Evolutionary conservation across 2,888 invertebrate species (phyloP).

Genomic region (Metacarcinus magister): DNA sequence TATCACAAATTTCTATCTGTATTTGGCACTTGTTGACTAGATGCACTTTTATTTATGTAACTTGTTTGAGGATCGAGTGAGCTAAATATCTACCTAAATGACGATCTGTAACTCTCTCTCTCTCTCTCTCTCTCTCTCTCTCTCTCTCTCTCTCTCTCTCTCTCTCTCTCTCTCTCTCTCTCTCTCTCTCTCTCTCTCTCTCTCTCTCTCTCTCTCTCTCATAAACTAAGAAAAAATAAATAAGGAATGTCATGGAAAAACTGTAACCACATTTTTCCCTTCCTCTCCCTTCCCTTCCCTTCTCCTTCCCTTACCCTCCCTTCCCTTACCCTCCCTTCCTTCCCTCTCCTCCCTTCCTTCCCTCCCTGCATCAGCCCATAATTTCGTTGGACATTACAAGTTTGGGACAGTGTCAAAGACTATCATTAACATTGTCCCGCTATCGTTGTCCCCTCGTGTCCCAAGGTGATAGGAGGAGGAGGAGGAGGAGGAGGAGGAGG

Average conservation of each 20-base stretch:
- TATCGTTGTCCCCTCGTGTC: conserved; percentile 51
- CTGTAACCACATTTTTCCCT: neutral
- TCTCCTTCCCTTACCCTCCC: neutral
- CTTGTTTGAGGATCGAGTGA: too few species aligned
- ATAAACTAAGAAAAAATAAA: neutral
- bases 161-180: neutral
- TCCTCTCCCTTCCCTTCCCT: neutral
- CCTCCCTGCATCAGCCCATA: conserved; percentile 50
- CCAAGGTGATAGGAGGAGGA: conserved; percentile 11
- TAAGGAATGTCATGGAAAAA: neutral
- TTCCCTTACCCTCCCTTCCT: neutral
- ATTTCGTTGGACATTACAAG: conserved; percentile 70
- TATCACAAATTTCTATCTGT: too few species aligned
- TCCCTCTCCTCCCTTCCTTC: neutral
- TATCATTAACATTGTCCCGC: conserved; percentile 55
- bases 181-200: neutral
- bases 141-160: neutral
- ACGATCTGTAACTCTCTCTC: too few species aligned
- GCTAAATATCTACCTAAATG: too few species aligned
- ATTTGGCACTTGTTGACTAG: too few species aligned
- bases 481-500: neutral
- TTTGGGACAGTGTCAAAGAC: conserved; percentile 61
- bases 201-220: neutral
- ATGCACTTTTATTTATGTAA: too few species aligned
- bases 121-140: neutral